A percentile compares a stretch with the other conserved stretches of the same genome.
phyloP scores from a whole-genome alignment of 2,113 vertebrate species.

The Tachysurus vachellii region DNA sequence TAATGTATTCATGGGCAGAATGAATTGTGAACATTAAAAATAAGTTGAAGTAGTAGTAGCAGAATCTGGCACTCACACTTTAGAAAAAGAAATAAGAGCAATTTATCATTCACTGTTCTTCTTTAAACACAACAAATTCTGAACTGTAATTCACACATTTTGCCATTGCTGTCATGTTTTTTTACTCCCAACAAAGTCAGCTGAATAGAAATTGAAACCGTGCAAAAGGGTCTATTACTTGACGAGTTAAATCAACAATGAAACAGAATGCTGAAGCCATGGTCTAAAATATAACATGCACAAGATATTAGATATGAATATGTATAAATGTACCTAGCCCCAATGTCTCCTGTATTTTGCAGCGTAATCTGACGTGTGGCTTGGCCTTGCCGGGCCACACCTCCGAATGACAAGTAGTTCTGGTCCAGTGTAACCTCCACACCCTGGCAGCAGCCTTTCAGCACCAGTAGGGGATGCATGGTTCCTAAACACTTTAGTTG shows the following conservation, averaged over 20 bases:
- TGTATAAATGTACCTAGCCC: conserved; percentile 70
- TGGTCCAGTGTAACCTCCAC: conserved; percentile 78
- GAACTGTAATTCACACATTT: background rate
- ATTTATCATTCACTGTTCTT: too few relatives aligned
- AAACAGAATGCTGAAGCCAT: background rate
- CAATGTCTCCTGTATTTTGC: conserved; percentile 78
- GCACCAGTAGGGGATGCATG: conserved; percentile 74
- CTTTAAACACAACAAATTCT: background rate
- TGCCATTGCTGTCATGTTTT: background rate
- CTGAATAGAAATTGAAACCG: background rate
- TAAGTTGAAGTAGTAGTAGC: too few relatives aligned
- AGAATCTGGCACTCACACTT: too few relatives aligned
- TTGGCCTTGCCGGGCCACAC: conserved; percentile 72
- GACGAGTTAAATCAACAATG: background rate
- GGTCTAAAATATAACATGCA: background rate
- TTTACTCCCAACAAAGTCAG: background rate
- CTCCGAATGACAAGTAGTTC: conserved; percentile 81
- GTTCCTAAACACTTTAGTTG: conserved; percentile 72
- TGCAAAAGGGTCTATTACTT: background rate
- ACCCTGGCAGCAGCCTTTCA: conserved; percentile 82
- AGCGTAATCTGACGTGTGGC: conserved; percentile 70
- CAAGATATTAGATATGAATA: background rate
- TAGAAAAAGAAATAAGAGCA: too few relatives aligned
- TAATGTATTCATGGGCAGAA: background rate
- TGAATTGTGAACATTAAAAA: background rate